phyloP scores from a whole-genome alignment of 2,113 vertebrate genomes.

The Scatophagus argus region DNA sequence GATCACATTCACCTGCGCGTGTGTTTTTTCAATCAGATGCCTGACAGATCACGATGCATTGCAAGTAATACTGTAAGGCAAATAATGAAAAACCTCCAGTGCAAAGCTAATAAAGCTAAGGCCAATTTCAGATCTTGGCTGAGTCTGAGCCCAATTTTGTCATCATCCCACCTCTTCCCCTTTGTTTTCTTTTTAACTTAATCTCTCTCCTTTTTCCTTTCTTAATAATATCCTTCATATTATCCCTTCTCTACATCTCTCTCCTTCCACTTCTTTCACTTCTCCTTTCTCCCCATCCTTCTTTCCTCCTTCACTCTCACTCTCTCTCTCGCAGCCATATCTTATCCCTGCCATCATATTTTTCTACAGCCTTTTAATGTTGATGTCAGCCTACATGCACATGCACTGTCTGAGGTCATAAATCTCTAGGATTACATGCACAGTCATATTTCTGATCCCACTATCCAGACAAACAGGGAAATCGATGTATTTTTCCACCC shows the following conservation, averaged over 20 bases:
- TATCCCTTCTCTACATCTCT: not conserved
- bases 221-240: not conserved
- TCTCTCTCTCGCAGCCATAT: conserved; percentile 10
- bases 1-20: not conserved
- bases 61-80: not conserved
- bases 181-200: not conserved
- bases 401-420: conserved; percentile 11
- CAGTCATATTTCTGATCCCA: conserved; percentile 48
- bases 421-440: conserved; percentile 26
- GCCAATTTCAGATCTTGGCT: not conserved
- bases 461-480: conserved; percentile 26
- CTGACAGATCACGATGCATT: not conserved
- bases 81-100: not conserved
- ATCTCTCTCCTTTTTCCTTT: not conserved
- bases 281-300: conserved; percentile 14
- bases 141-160: not conserved
- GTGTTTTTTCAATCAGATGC: not conserved
- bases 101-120: not conserved
- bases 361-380: conserved; percentile 34
- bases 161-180: not conserved
- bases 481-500: conserved; percentile 32
- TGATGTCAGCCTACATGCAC: conserved; percentile 14
- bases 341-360: conserved; percentile 38
- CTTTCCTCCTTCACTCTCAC: conserved; percentile 9
- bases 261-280: not conserved